Percentiles rank a stretch among this genome's conserved stretches.
Evolutionary conservation across 2,797 vertebrate species (phyloP).

Genomic region (Tragelaphus oryx): DNA sequence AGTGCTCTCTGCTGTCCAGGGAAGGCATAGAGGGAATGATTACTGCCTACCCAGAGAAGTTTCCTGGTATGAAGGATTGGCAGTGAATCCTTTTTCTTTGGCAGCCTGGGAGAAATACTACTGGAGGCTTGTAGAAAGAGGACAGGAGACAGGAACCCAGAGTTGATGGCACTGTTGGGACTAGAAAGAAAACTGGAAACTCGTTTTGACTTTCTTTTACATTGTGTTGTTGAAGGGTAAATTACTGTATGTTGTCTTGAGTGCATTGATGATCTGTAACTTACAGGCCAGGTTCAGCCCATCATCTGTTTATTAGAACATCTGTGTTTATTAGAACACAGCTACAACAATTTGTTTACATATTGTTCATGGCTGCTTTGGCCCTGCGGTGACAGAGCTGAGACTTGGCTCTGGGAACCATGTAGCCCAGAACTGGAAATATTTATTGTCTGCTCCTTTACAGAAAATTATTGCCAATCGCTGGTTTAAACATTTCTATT

Average conservation of each 20-base stretch:
- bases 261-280: not conserved
- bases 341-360: not conserved
- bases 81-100: not conserved
- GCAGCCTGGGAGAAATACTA: not conserved
- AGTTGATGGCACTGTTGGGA: not conserved
- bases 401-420: not conserved
- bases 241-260: not conserved
- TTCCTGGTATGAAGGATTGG: not conserved
- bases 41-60: not conserved
- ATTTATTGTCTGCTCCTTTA: not conserved
- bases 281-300: not conserved
- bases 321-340: not conserved
- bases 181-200: not conserved
- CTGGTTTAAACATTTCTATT: not conserved
- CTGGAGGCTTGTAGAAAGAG: not conserved
- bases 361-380: not conserved
- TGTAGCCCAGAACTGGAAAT: not conserved
- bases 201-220: not conserved
- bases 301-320: not conserved
- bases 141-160: not conserved
- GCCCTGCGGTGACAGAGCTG: not conserved
- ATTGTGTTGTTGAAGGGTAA: not conserved
- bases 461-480: not conserved
- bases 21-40: not conserved
- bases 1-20: not conserved